Evolutionary conservation across 35 echinoderm and acorn worm genomes (phyloP).

Genomic region (Eucidaris tribuloides): DNA sequence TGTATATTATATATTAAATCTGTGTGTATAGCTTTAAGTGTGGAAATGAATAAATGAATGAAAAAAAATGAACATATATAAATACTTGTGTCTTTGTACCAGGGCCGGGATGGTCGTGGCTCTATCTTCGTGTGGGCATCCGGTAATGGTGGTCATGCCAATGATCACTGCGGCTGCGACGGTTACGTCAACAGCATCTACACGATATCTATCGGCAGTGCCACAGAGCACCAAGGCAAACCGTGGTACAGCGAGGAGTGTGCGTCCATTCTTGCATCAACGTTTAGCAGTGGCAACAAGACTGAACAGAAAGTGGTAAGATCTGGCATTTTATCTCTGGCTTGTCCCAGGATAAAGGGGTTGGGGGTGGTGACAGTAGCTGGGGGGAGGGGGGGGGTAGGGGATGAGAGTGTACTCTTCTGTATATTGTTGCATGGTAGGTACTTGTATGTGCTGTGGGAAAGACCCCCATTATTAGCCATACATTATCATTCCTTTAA

Average conservation of each 20-base stretch:
- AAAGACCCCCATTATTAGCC: too few species aligned
- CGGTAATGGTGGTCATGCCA: slow-evolving; percentile 66
- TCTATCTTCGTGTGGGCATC: slow-evolving; percentile 98
- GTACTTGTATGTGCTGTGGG: too few species aligned
- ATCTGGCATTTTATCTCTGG: too few species aligned
- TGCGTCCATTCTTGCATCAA: slow-evolving; percentile 80
- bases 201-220: slow-evolving; percentile 82
- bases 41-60: too few species aligned
- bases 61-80: too few species aligned
- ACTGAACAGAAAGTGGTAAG: slow-evolving; percentile 71
- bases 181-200: slow-evolving; percentile 94
- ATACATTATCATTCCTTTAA: too few species aligned
- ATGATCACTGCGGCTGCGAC: slow-evolving; percentile 76
- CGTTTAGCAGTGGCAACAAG: slow-evolving; percentile 73
- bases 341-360: too few species aligned
- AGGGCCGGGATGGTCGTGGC: slow-evolving; percentile 85
- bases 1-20: too few species aligned
- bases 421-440: too few species aligned
- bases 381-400: too few species aligned
- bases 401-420: too few species aligned
- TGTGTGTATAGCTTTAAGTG: neutral
- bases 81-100: neutral
- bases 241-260: slow-evolving; percentile 82
- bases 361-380: too few species aligned
- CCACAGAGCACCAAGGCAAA: slow-evolving; percentile 45